Base-by-base conservation (phyloP, 2,113 vertebrate species). In the Plectropomus leopardus region DNA sequence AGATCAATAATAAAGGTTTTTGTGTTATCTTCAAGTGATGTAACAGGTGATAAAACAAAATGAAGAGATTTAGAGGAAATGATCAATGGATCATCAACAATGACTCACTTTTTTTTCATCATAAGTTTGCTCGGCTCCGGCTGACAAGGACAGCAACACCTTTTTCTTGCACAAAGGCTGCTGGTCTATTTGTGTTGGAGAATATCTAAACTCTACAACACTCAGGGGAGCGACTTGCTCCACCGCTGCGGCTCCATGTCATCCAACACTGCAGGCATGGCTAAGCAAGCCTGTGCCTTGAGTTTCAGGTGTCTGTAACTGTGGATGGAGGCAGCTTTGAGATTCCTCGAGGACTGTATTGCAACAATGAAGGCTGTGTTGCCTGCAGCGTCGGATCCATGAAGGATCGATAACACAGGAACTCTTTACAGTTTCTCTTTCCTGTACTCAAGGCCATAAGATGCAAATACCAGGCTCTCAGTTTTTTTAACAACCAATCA, bases 251-350 rank as follows among this genome's bases (percentile, higher is more conserved):
- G 73, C 79, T 78, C 42, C 76, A 59, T 80, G 82, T 73, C 76
- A 84, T 55, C 76, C 61, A 72, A 24, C 73, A 48, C 86, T 63
- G 80, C 64, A 87, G 89, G 71, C 70, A 26, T 30, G 78, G 76
- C 6, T 60, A 34, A 67, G 53, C 23, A 10, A 19, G 72, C 19
- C 74, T 0, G 0, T 8, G 77, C 53, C 87, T 63, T 78, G 55
- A 76, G 57, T 72, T 82, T 65, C 53, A 69, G 65, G 51, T 40
- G 80, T 84, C 80, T 83, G 65, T 53, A 57, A 75, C 44, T 63
- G 74, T 81, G 76, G 44, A 79, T 40, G 78, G 30, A 19, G 53
- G 66, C 55, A 72, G 64, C 73, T 76, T 65, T 28, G 47, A 77
- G 68, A 71, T 59, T 80, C 73, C 84, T 85, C 4, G 13, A 82